Evolutionary conservation across 1,140 invertebrate genomes (phyloP), one percentile per base, ranked within the genome.

Genomic region (Asobara japonica): DNA sequence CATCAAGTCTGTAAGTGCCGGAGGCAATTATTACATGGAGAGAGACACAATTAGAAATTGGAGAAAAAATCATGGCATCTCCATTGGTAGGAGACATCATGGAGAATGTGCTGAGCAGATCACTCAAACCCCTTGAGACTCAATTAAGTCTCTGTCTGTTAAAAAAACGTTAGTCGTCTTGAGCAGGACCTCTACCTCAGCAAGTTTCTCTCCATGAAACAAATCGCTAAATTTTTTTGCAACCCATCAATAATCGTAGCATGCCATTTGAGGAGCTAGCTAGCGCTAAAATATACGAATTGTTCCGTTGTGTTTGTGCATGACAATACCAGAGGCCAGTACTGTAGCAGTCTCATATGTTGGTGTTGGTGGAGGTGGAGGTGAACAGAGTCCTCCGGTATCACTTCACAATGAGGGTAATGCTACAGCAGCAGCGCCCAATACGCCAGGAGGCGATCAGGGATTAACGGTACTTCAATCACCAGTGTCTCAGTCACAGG

Each of bases 401-500:
- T 90, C 75, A 82, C 89, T 91, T 79, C 90, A 90, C 65, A 89
- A 89, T 75, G 88, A 88, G 76, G 81, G 84, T 83, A 84, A 86
- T 86, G 78, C 87, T 80, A 76, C 88, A 85, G 83, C 89, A 83
- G 75, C 89, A 82, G 80, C 89, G 82, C 78, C 89, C 85, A 79
- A 89, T 86, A 86, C 88, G 82, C 78, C 86, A 45, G 81, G 81
- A 80, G 83, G 81, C 72, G 85, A 87, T 74, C 83, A 89, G 18
- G 89, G 89, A 75, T 83, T 90, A 66, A 90, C 88, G 73, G 89
- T 89, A 71, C 83, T 89, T 65, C 89, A 90, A 78, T 88, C 89
- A 66, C 89, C 88, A 76, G 89, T 86, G 81, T 89, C 83, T 69
- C 88, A 84, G 74, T 79, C 82, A 74, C 87, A 84, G 77, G 82